Conservation (phyloP, 2,888 invertebrate genomes). For the Agapostemon virescens region DNA sequence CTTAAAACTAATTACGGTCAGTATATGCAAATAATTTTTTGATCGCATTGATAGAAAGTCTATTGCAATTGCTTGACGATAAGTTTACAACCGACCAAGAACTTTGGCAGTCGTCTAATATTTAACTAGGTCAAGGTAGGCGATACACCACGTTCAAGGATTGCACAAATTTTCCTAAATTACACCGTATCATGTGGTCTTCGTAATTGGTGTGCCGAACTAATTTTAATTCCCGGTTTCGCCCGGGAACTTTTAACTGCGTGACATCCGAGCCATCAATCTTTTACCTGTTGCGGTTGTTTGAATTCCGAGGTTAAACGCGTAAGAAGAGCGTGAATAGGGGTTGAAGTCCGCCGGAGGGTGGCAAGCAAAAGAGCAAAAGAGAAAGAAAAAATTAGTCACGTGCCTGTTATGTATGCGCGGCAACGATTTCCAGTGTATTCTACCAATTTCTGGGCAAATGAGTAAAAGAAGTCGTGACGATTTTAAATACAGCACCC, state of each 20-base stretch:
- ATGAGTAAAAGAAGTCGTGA: conserved; percentile 50
- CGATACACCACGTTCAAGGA: not conserved
- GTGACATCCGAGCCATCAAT: conserved; percentile 3
- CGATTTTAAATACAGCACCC: conserved; percentile 56
- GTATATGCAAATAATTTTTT: too few species aligned
- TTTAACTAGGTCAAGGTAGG: not conserved
- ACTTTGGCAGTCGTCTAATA: not conserved
- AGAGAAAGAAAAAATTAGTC: conserved; percentile 37
- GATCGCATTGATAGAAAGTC: too few species aligned
- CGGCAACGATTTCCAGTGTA: conserved; percentile 33
- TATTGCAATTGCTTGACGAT: too few species aligned
- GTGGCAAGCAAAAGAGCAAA: not conserved
- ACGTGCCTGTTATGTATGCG: conserved; percentile 48
- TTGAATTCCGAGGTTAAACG: conserved; percentile 23
- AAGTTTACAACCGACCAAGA: too few species aligned
- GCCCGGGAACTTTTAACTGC: not conserved
- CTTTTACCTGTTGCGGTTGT: conserved; percentile 42
- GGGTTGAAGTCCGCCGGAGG: not conserved
- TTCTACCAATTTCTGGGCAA: conserved; percentile 56
- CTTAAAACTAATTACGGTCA: too few species aligned
- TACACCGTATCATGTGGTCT: not conserved
- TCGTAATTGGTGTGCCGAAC: not conserved
- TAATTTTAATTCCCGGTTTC: conserved; percentile 9
- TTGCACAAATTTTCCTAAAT: not conserved
- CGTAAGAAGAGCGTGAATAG: not conserved